Conservation (phyloP, 2,113 vertebrate genomes). For the Saimiri boliviensis region DNA sequence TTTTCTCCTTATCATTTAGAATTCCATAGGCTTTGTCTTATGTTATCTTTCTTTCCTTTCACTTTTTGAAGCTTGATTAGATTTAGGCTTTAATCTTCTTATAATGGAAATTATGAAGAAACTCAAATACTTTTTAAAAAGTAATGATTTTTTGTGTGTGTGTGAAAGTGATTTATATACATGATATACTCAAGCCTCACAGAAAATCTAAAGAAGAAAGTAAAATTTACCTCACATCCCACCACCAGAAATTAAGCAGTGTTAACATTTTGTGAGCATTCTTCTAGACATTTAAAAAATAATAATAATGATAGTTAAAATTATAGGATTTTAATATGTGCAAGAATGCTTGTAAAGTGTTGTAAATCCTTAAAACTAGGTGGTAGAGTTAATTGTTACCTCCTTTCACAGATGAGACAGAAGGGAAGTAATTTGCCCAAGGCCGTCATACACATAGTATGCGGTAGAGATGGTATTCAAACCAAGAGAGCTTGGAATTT, state of each 20-base stretch:
- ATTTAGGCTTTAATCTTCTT: conserved; percentile 15
- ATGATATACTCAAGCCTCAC: not conserved
- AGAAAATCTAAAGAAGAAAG: not conserved
- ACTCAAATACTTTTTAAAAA: not conserved
- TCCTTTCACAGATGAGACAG: not conserved
- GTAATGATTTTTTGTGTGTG: not conserved
- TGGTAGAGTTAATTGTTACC: not conserved
- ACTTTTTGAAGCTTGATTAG: not conserved
- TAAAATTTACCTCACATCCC: not conserved
- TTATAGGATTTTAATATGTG: not conserved
- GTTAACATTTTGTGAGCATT: not conserved
- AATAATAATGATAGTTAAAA: not conserved
- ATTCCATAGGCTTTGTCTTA: not conserved
- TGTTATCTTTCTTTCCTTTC: not conserved
- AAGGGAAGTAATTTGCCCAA: not conserved
- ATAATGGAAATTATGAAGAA: not conserved
- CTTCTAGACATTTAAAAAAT: not conserved
- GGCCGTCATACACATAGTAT: not conserved
- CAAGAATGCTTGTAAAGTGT: not conserved
- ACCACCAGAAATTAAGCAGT: not conserved
- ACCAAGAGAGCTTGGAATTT: not conserved
- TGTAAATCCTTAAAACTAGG: not conserved
- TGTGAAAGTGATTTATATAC: not conserved
- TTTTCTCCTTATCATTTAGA: not conserved
- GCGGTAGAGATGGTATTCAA: not conserved